Percentiles rank a stretch among this genome's conserved stretches.
These are phyloP conservation scores for Aurelia sp. DNA, from an alignment of 30 jellyfish, hydroid and myxozoan genomes.

Conservation along the genomic window DNA sequence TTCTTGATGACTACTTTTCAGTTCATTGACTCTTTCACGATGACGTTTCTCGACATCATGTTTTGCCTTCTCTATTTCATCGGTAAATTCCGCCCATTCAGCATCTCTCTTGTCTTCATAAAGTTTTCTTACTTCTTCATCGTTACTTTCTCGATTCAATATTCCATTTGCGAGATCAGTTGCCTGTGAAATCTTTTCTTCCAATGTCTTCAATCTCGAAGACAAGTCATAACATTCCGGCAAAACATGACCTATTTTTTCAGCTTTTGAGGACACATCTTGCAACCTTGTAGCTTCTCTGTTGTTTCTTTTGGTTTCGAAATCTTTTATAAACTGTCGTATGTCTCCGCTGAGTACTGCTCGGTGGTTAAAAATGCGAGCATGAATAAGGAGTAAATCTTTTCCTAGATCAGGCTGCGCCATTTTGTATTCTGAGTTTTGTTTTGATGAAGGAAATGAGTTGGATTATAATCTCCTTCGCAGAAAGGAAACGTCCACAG, in stretches of 20 bases:
- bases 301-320: conserved; percentile 71
- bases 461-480: conserved; percentile 16
- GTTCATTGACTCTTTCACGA: conserved; percentile 52
- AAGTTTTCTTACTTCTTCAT: conserved; percentile 24
- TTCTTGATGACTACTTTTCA: conserved; percentile 20
- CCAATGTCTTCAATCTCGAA: conserved; percentile 26
- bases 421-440: conserved; percentile 24
- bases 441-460: conserved; percentile 9
- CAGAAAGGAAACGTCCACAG: not conserved
- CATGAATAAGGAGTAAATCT: conserved; percentile 59
- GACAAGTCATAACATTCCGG: conserved; percentile 63
- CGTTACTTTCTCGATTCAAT: conserved; percentile 29
- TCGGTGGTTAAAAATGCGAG: conserved; percentile 68
- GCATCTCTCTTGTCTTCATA: conserved; percentile 50
- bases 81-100: conserved; percentile 52
- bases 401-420: conserved; percentile 74
- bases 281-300: conserved; percentile 55
- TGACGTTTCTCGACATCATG: conserved; percentile 71
- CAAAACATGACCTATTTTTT: conserved; percentile 37
- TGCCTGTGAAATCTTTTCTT: conserved; percentile 32
- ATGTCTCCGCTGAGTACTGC: conserved; percentile 65
- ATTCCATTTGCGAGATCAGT: conserved; percentile 24
- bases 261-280: conserved; percentile 43
- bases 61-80: conserved; percentile 64
- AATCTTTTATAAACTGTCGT: conserved; percentile 44